phyloP scores from a whole-genome alignment of 2,888 invertebrate genomes.

The Petrophora chlorosata region DNA sequence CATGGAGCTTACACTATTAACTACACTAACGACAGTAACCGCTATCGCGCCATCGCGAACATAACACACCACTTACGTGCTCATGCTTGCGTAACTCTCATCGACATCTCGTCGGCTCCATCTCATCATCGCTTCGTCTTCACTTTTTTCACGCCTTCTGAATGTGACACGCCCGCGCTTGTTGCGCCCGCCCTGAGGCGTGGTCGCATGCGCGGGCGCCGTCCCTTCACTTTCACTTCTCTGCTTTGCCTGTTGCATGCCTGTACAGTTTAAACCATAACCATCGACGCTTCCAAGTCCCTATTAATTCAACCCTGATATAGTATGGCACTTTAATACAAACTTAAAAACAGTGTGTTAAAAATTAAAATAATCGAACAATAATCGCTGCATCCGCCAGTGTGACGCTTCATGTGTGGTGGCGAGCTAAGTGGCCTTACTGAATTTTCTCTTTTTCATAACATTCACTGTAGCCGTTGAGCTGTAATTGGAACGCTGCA shows the following conservation, averaged over 20 bases:
- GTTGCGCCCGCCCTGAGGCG: too few species aligned
- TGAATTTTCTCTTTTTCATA: slow-evolving; percentile 79
- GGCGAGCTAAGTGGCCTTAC: slow-evolving; percentile 79
- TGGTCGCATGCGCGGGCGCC: slow-evolving; percentile 2
- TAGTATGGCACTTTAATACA: slow-evolving; percentile 82
- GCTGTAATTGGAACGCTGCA: slow-evolving; percentile 73
- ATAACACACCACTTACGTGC: slow-evolving; percentile 57
- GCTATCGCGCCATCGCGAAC: slow-evolving; percentile 55
- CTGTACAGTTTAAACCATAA: slow-evolving; percentile 54
- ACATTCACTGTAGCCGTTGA: slow-evolving; percentile 67
- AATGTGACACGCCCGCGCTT: too few species aligned
- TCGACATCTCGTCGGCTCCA: slow-evolving; percentile 24
- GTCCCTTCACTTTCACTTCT: slow-evolving; percentile 41
- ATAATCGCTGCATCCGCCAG: slow-evolving; percentile 73
- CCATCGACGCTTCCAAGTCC: slow-evolving; percentile 59
- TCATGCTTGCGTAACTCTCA: slow-evolving; percentile 48
- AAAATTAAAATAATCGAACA: slow-evolving; percentile 59
- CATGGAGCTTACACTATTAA: slow-evolving; percentile 81
- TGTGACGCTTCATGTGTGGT: slow-evolving; percentile 79
- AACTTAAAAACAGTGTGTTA: slow-evolving; percentile 57
- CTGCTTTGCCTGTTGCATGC: slow-evolving; percentile 74
- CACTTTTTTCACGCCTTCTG: slow-evolving; percentile 11
- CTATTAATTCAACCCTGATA: slow-evolving; percentile 69
- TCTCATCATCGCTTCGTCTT: slow-evolving; percentile 20
- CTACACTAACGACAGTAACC: slow-evolving; percentile 80